Percentiles rank a stretch among this genome's conserved stretches.
phyloP scores from a whole-genome alignment of 2,888 invertebrate genomes.

The Leptopilina syphax region DNA sequence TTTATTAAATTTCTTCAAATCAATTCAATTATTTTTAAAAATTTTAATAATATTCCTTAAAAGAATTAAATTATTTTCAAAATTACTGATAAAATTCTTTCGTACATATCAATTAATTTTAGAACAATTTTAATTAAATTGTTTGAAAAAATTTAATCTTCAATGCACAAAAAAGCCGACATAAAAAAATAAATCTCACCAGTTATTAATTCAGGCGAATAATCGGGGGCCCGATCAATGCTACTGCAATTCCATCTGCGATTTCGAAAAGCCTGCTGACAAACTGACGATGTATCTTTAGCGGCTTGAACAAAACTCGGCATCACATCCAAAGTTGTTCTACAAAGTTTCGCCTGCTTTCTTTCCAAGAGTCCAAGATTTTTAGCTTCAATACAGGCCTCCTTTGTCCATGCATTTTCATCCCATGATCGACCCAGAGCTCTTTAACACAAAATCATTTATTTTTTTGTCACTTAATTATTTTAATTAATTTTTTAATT shows the following conservation, averaged over 20 bases:
- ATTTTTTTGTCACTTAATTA: no score
- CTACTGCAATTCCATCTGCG: slow-evolving; percentile 92
- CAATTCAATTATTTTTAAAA: no score
- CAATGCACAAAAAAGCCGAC: no score
- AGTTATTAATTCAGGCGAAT: slow-evolving; percentile 87
- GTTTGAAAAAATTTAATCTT: no score
- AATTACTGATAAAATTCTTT: no score
- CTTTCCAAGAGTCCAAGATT: slow-evolving; percentile 80
- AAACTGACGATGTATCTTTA: slow-evolving; percentile 82
- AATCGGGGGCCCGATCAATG: slow-evolving; percentile 83
- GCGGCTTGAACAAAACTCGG: slow-evolving; percentile 87
- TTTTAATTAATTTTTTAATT: no score
- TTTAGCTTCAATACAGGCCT: slow-evolving; percentile 73
- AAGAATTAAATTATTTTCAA: no score
- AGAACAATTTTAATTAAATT: no score
- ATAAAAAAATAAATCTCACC: slow-evolving; percentile 77
- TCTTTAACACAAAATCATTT: slow-evolving; percentile 54
- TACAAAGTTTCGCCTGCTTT: slow-evolving; percentile 82
- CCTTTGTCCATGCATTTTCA: slow-evolving; percentile 70
- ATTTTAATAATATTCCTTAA: no score
- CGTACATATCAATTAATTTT: no score
- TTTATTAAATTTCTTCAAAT: no score
- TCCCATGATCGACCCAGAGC: slow-evolving; percentile 70
- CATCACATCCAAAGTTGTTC: slow-evolving; percentile 84
- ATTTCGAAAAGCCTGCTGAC: slow-evolving; percentile 84